Conservation (phyloP, 1,140 invertebrate species). For the Diuraphis noxia region DNA sequence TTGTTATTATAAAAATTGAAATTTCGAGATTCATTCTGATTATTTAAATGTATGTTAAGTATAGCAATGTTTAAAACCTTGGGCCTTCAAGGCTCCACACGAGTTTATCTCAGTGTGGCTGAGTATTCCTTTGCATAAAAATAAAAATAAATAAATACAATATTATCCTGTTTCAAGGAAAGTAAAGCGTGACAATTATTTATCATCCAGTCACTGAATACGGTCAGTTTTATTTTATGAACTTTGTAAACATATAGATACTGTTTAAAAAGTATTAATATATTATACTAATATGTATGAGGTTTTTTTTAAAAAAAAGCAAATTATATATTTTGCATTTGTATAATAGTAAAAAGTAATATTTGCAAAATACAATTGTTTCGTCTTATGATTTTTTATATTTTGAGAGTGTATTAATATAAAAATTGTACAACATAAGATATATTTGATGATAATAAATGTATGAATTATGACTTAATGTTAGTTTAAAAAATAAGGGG, state of each 20-base stretch:
- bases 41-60: too few relatives aligned
- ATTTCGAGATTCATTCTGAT: too few relatives aligned
- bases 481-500: slow-evolving; percentile 1
- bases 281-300: background rate
- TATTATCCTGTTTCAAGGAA: background rate
- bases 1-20: background rate
- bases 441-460: slow-evolving; percentile 29
- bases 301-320: background rate
- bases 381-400: slow-evolving; percentile 10
- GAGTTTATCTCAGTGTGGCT: background rate
- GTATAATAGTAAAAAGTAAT: background rate
- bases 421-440: background rate
- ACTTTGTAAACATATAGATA: background rate
- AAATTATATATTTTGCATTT: background rate
- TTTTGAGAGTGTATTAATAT: slow-evolving; percentile 25
- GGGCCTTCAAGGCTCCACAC: background rate
- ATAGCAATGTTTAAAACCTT: background rate
- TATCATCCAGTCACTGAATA: background rate
- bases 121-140: background rate
- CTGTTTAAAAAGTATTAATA: background rate
- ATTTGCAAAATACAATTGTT: background rate
- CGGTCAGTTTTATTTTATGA: background rate
- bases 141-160: background rate
- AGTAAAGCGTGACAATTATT: background rate
- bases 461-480: slow-evolving; percentile 30